These are phyloP conservation scores for Chrysolina americana DNA, from an alignment of 2,888 invertebrate species.

Conservation along the genomic window DNA sequence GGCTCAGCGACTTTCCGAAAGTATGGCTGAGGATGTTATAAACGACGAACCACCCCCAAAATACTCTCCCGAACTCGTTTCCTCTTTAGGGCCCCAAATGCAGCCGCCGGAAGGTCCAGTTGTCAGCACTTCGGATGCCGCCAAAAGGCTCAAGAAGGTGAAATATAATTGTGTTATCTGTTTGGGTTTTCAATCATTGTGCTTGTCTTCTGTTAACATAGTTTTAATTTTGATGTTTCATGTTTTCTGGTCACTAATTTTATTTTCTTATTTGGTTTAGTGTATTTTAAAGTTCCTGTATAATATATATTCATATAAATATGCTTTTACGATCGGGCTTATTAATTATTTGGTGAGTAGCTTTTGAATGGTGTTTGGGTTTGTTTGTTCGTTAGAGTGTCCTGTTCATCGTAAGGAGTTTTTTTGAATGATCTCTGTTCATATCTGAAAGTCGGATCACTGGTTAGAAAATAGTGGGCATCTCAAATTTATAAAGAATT, in stretches of 20 bases:
- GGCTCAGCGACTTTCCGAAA: conserved; percentile 57
- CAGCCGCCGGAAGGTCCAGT: conserved; percentile 60
- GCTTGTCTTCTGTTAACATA: conserved; percentile 60
- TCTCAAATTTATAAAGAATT: too few relatives aligned
- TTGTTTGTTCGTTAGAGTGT: not conserved
- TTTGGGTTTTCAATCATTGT: conserved; percentile 61
- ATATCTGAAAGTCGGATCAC: not conserved
- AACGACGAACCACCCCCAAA: conserved; percentile 50
- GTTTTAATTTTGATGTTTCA: conserved; percentile 51
- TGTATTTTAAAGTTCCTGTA: conserved; percentile 30
- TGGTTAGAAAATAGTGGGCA: not conserved
- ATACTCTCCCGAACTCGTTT: conserved; percentile 41
- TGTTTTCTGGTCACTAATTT: conserved; percentile 47
- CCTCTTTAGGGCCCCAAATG: conserved; percentile 62
- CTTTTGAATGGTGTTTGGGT: conserved; percentile 11
- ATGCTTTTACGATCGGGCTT: conserved; percentile 43
- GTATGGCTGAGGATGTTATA: conserved; percentile 58
- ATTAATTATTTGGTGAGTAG: conserved; percentile 27
- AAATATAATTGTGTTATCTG: conserved; percentile 66
- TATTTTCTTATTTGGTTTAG: conserved; percentile 41
- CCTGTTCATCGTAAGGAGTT: not conserved
- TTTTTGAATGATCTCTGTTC: not conserved
- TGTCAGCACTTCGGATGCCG: conserved; percentile 69
- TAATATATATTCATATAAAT: conserved; percentile 28
- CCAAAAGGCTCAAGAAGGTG: conserved; percentile 66